Evolutionary conservation across 2,888 invertebrate species (phyloP).

Genomic region (Andrena trimmerana): DNA sequence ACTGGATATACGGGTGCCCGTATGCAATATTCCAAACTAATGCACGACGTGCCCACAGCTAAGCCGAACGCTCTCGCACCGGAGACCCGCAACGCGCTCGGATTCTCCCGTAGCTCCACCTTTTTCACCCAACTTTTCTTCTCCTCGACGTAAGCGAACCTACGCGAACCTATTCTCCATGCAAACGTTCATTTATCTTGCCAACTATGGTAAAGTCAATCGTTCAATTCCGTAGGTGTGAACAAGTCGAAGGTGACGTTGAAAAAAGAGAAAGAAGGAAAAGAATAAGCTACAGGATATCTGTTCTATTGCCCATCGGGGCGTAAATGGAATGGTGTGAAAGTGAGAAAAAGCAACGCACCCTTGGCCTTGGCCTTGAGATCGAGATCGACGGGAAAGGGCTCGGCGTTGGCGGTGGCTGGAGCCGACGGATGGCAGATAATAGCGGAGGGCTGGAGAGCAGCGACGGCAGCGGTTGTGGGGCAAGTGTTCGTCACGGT

Average conservation of each 20-base stretch:
- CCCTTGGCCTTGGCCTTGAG: slow-evolving; percentile 78
- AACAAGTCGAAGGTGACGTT: too few relatives aligned
- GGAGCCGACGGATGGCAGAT: slow-evolving; percentile 74
- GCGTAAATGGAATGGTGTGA: not conserved
- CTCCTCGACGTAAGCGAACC: not conserved
- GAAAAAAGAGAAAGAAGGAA: too few relatives aligned
- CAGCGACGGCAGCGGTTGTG: slow-evolving; percentile 44
- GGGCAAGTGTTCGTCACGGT: slow-evolving; percentile 64
- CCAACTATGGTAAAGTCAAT: too few relatives aligned
- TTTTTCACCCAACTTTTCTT: not conserved
- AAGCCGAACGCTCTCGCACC: slow-evolving; percentile 56
- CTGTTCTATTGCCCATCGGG: too few relatives aligned
- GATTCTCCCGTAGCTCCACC: not conserved
- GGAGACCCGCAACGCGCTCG: slow-evolving; percentile 40
- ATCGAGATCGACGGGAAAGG: slow-evolving; percentile 79
- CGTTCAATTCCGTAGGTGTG: too few relatives aligned
- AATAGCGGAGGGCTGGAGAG: slow-evolving; percentile 71
- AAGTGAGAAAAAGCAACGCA: slow-evolving; percentile 52
- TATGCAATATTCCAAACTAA: slow-evolving; percentile 80
- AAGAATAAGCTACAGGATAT: too few relatives aligned
- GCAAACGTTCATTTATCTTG: not conserved
- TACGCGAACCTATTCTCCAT: too few relatives aligned
- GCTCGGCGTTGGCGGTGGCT: slow-evolving; percentile 72
- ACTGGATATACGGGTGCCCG: slow-evolving; percentile 81
- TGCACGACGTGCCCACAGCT: slow-evolving; percentile 71